Conservation (phyloP, 2,888 invertebrate species). For the Sphinx pinastri region DNA sequence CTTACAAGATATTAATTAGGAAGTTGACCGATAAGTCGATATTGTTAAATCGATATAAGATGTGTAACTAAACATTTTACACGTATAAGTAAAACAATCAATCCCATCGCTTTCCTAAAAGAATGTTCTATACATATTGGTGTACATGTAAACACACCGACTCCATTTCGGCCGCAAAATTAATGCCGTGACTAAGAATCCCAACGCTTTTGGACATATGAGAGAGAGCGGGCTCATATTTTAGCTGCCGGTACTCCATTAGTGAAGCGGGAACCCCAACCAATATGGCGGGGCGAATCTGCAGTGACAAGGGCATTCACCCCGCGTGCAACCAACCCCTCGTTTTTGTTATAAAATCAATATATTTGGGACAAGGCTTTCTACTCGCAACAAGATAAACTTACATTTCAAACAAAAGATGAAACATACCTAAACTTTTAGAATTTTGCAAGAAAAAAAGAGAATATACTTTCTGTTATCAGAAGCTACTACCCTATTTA, state of each 20-base stretch:
- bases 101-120: neutral
- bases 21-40: too few species aligned
- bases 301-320: slow-evolving; percentile 81
- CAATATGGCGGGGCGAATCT: slow-evolving; percentile 77
- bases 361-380: slow-evolving; percentile 73
- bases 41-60: too few species aligned
- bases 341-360: slow-evolving; percentile 83
- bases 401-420: slow-evolving; percentile 1
- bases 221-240: slow-evolving; percentile 75
- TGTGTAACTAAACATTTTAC: too few species aligned
- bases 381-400: slow-evolving; percentile 57
- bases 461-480: neutral
- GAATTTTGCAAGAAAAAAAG: neutral
- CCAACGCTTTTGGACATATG: slow-evolving; percentile 69
- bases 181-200: slow-evolving; percentile 38
- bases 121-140: neutral
- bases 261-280: slow-evolving; percentile 76
- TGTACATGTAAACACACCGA: slow-evolving; percentile 16
- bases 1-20: too few species aligned
- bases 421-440: neutral
- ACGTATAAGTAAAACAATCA: neutral
- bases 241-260: slow-evolving; percentile 78
- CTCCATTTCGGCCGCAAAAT: slow-evolving; percentile 26
- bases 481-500: neutral
- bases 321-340: slow-evolving; percentile 78